Conservation (phyloP, 1,140 invertebrate species). For the Cyclargus thomasi region DNA sequence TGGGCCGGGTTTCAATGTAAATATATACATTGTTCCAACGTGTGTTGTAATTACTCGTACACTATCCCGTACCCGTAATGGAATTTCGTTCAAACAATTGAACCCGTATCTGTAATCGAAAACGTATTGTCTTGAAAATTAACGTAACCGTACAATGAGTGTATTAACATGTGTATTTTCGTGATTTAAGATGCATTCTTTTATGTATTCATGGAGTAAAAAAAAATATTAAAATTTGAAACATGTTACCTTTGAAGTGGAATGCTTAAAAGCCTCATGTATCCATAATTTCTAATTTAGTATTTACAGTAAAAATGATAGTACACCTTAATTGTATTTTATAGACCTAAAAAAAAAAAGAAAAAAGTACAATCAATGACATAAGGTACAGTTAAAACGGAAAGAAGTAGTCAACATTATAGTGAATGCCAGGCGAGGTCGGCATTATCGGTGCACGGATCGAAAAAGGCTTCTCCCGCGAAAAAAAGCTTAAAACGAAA, state of each 20-base stretch:
- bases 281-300: too few relatives aligned
- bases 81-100: slow-evolving; percentile 19
- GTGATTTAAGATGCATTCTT: neutral
- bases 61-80: slow-evolving; percentile 14
- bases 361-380: slow-evolving; percentile 26
- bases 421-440: slow-evolving; percentile 39
- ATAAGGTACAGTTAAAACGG: slow-evolving; percentile 33
- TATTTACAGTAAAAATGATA: too few relatives aligned
- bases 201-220: neutral
- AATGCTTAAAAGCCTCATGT: too few relatives aligned
- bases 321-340: too few relatives aligned
- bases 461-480: slow-evolving; percentile 43
- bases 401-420: slow-evolving; percentile 47
- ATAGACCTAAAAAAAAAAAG: neutral
- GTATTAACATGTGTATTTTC: slow-evolving; percentile 7
- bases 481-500: slow-evolving; percentile 38
- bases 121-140: slow-evolving; percentile 10
- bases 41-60: slow-evolving; percentile 26
- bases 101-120: slow-evolving; percentile 16
- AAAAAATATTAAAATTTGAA: too few relatives aligned
- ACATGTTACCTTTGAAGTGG: too few relatives aligned
- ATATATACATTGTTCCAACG: slow-evolving; percentile 33
- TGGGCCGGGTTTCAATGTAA: slow-evolving; percentile 24
- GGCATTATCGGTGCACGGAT: slow-evolving; percentile 50
- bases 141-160: slow-evolving; percentile 6